A percentile compares a stretch with the other conserved stretches of the same genome.
phyloP scores from a whole-genome alignment of 2,113 vertebrate genomes.

The Tamias sibiricus region DNA sequence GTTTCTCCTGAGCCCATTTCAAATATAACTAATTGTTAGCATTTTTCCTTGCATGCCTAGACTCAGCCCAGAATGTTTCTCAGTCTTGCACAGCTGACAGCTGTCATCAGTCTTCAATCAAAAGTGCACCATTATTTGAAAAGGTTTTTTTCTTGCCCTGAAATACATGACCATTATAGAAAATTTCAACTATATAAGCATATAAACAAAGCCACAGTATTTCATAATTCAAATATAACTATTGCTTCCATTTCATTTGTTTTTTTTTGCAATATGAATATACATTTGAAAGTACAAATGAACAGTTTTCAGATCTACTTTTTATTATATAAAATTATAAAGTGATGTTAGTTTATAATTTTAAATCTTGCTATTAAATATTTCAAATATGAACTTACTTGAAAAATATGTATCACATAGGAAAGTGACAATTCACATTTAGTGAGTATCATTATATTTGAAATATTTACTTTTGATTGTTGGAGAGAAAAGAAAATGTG shows the following conservation, averaged over 20 bases:
- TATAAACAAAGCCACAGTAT: background rate
- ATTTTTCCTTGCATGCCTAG: background rate
- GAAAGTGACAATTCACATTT: background rate
- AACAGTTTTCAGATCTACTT: background rate
- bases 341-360: background rate
- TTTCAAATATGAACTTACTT: background rate
- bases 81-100: slow-evolving; percentile 33
- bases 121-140: slow-evolving; percentile 39
- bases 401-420: background rate
- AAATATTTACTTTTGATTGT: background rate
- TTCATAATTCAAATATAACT: background rate
- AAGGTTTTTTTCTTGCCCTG: background rate
- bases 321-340: background rate
- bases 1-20: background rate
- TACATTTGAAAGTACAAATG: background rate
- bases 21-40: background rate
- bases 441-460: background rate
- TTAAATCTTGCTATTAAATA: background rate
- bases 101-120: slow-evolving; percentile 52
- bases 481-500: background rate
- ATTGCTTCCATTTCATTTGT: background rate
- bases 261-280: background rate
- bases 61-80: background rate
- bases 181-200: background rate
- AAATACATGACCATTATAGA: background rate